Evolutionary conservation across 2,888 invertebrate species (phyloP), one percentile per base, ranked within the genome.

Genomic region (Ophion ventricosus): DNA sequence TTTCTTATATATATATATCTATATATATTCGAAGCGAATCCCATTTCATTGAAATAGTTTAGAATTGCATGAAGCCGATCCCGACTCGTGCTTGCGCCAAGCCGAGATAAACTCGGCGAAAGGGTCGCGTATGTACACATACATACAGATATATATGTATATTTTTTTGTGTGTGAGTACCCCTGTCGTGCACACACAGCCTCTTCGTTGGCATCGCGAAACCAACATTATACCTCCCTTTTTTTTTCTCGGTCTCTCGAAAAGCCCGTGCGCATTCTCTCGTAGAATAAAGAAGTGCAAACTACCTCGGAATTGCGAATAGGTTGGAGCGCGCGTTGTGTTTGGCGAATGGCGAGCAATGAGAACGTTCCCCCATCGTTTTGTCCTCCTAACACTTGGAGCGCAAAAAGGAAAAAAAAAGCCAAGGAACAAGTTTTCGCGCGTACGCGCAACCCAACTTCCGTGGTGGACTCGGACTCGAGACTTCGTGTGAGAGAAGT

Each of bases 21-120:
- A 43, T n/a, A 23, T n/a, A 66, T 40, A 43, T 54, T 17, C 10
- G 85, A 88, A 83, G 87, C 87, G 90, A 90, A 91, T 90, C 89
- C 89, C 89, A 89, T 92, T 92, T 91, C 90, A 91, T 91, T 90
- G 91, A 89, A 89, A 90, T 91, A 91, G 88, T 91, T 92, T 92
- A 90, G 91, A 91, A 92, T 92, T 92, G 91, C 91, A 92, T 92
- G 91, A 86, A 85, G 81, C 73, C 61, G 76, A 67, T 76, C 43
- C 83, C 63, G 85, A 76, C 43, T 86, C 74, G 67, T 75, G 64
- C 69, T 84, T 82, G 76, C 85, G 77, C 49, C 76, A 80, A 80
- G 78, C 76, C 73, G 78, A 83, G 77, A 82, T 82, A 64, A 66
- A 66, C 66, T 77, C 43, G 23, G 43, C 17, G 49, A 69, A 35